A percentile compares a stretch with the other conserved stretches of the same genome.
Conservation (phyloP, 2,113 vertebrate species). For the Regulus satrapa region DNA sequence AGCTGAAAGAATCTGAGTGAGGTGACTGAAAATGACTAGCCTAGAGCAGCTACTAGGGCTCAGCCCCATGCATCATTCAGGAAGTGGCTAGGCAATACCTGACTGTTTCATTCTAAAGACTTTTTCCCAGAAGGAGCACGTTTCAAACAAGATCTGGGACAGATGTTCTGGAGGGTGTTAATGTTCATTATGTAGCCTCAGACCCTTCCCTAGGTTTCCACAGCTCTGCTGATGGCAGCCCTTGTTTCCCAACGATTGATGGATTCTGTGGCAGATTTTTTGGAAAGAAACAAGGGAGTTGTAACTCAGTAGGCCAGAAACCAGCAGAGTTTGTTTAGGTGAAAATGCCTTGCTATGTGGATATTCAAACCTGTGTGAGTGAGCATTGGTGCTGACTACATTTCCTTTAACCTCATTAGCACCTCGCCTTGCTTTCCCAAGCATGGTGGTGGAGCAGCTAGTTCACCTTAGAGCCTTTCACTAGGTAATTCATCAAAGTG, state of each 20-base stretch:
- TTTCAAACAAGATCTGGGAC: not conserved
- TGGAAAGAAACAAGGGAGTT: not conserved
- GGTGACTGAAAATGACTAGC: not conserved
- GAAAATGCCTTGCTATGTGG: slow-evolving; percentile 1
- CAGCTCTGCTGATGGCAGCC: not conserved
- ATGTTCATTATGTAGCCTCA: not conserved
- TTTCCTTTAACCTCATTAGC: slow-evolving; percentile 68
- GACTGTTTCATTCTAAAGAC: not conserved
- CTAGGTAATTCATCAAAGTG: slow-evolving; percentile 31
- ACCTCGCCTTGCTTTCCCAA: slow-evolving; percentile 65
- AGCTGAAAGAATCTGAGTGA: not conserved
- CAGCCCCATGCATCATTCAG: not conserved
- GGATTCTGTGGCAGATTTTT: not conserved
- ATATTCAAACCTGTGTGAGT: not conserved
- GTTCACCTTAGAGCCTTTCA: slow-evolving; percentile 19
- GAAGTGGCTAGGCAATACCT: not conserved
- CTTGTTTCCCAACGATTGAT: not conserved
- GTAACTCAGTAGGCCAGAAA: slow-evolving; percentile 38
- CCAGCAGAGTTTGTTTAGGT: not conserved
- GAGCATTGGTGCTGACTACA: not conserved
- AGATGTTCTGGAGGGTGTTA: not conserved
- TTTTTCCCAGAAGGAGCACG: not conserved
- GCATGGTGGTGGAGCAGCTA: slow-evolving; percentile 37
- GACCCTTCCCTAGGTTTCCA: not conserved
- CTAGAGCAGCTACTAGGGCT: not conserved